Percentiles rank a stretch among this genome's conserved stretches.
Conservation (phyloP, 2,888 invertebrate genomes). For the Megamerina dolium region DNA sequence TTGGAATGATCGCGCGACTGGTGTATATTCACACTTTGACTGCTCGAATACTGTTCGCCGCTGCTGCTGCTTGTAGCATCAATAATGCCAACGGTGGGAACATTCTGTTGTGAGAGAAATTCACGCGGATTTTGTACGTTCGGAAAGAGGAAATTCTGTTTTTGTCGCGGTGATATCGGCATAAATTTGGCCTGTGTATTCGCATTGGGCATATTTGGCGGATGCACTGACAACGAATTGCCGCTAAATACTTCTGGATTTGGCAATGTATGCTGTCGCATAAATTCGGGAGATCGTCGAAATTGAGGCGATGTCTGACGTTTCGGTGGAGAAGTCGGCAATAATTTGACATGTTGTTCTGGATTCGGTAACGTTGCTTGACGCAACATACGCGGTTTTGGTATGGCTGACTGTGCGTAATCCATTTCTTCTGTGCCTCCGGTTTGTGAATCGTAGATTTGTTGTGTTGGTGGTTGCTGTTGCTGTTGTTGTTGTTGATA, state of each 20-base stretch:
- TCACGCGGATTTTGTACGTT: conserved; percentile 42
- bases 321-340: conserved; percentile 49
- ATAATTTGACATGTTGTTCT: conserved; percentile 44
- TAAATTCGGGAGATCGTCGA: conserved; percentile 46
- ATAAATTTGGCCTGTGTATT: conserved; percentile 38
- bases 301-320: conserved; percentile 46
- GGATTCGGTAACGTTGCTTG: conserved; percentile 48
- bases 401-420: conserved; percentile 24
- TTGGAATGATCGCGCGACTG: conserved; percentile 42
- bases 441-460: conserved; percentile 8
- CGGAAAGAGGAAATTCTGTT: conserved; percentile 47
- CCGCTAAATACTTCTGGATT: conserved; percentile 44
- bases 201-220: conserved; percentile 20
- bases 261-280: conserved; percentile 46
- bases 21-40: conserved; percentile 45
- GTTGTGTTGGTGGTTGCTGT: conserved; percentile 12
- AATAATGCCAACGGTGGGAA: conserved; percentile 38
- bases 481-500: conserved; percentile 25
- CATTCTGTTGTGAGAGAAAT: conserved; percentile 47
- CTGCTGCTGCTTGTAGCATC: conserved; percentile 31
- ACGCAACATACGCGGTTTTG: conserved; percentile 39
- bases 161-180: conserved; percentile 46
- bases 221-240: conserved; percentile 41
- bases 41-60: conserved; percentile 44
- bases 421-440: conserved; percentile 32